A percentile compares a stretch with the other conserved stretches of the same genome.
These are phyloP conservation scores for Montipora capitata DNA, from an alignment of 92 coral and sea anemone genomes.

Conservation along the genomic window DNA sequence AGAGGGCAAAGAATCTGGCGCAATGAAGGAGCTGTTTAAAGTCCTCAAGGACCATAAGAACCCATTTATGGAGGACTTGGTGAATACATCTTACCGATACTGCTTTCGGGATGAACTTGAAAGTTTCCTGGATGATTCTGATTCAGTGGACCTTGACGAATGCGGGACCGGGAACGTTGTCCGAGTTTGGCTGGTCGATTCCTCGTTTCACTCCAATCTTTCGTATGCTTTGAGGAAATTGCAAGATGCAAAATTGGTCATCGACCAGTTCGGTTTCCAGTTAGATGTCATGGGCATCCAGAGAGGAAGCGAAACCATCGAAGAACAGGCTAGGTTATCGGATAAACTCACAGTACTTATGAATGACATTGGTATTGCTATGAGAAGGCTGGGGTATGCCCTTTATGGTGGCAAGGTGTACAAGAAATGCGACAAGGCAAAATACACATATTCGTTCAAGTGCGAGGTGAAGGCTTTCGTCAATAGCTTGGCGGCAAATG, in stretches of 20 bases:
- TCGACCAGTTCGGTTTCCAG: slow-evolving; percentile 22
- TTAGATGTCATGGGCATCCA: background rate
- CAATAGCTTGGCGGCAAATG: slow-evolving; percentile 57
- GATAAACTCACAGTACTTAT: slow-evolving; percentile 64
- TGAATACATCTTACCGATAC: too few species aligned
- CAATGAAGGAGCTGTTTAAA: too few species aligned
- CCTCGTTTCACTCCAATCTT: slow-evolving; percentile 11
- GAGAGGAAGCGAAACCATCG: background rate
- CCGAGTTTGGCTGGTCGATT: background rate
- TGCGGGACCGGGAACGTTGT: too few species aligned
- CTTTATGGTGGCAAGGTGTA: slow-evolving; percentile 46
- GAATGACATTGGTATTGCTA: too few species aligned
- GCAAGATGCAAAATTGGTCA: slow-evolving; percentile 18
- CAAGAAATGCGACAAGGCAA: slow-evolving; percentile 43
- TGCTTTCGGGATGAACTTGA: too few species aligned
- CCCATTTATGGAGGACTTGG: too few species aligned
- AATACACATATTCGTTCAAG: slow-evolving; percentile 40
- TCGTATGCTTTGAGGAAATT: slow-evolving; percentile 28
- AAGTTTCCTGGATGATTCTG: too few species aligned
- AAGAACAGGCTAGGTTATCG: background rate
- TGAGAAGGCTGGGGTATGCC: background rate
- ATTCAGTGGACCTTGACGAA: too few species aligned
- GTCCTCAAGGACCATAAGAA: too few species aligned
- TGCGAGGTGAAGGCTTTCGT: slow-evolving; percentile 49
- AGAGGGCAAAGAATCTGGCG: too few species aligned